A percentile compares a stretch with the other conserved stretches of the same genome.
These are phyloP conservation scores for Lasioglossum lativentre DNA, from an alignment of 2,888 invertebrate species.

Conservation along the genomic window DNA sequence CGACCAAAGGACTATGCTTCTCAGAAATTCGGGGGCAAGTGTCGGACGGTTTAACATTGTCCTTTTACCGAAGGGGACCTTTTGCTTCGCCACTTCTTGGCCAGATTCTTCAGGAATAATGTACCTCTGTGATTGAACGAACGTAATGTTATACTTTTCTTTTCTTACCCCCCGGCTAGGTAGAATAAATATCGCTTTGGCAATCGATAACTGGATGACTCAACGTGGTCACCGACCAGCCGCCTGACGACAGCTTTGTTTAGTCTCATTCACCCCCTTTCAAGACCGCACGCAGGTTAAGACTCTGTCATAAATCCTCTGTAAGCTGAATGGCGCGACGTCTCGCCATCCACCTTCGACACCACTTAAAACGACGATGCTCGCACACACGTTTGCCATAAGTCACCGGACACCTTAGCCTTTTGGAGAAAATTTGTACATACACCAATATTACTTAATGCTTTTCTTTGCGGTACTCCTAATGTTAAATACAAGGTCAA, in stretches of 20 bases:
- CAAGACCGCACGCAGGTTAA: conserved; percentile 8
- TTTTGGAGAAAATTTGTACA: not conserved
- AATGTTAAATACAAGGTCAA: too few species aligned
- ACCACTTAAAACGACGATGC: conserved; percentile 3
- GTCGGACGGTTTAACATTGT: not conserved
- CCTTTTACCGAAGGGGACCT: not conserved
- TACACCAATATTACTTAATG: not conserved
- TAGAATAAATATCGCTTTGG: not conserved
- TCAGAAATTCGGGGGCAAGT: conserved; percentile 2
- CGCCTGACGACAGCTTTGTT: conserved; percentile 9
- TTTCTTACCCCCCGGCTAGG: not conserved
- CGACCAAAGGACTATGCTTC: not conserved
- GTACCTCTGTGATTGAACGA: not conserved
- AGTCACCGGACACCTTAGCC: not conserved
- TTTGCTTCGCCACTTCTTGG: not conserved
- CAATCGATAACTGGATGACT: conserved; percentile 9
- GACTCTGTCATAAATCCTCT: not conserved
- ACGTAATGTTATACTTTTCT: not conserved
- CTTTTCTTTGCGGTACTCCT: too few species aligned
- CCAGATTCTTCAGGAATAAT: not conserved
- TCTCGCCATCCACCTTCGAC: not conserved
- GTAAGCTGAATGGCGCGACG: not conserved
- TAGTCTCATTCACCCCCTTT: not conserved
- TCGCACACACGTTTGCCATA: not conserved
- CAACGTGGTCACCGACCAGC: conserved; percentile 2